phyloP scores from a whole-genome alignment of 1,140 invertebrate species.

The Drepana arcuata region DNA sequence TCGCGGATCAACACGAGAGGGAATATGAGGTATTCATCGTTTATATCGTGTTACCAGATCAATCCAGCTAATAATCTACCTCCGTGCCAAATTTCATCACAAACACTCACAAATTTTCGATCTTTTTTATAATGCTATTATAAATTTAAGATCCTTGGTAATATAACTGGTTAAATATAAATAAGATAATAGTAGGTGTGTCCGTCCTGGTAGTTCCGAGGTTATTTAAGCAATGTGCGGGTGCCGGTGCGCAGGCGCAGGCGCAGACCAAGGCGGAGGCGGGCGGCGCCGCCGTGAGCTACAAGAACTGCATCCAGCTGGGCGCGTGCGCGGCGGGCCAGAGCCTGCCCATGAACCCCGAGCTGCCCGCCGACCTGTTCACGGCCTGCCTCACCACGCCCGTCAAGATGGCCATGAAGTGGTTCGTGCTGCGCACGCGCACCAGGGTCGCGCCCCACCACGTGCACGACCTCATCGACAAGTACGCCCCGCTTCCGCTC shows the following conservation, averaged over 20 bases:
- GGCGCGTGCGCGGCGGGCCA: slow-evolving; percentile 94
- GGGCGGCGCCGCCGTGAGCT: slow-evolving; percentile 68
- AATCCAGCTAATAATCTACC: no score
- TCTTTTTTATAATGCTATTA: no score
- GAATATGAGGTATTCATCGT: slow-evolving; percentile 88
- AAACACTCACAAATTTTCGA: no score
- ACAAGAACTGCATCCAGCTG: slow-evolving; percentile 95
- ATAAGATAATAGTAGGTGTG: no score
- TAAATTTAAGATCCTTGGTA: no score
- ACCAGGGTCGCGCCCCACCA: slow-evolving; percentile 86
- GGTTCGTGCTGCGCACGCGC: slow-evolving; percentile 92
- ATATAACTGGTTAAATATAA: no score
- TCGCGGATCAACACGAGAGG: slow-evolving; percentile 91
- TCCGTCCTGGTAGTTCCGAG: no score
- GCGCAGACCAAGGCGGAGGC: slow-evolving; percentile 10
- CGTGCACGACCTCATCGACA: slow-evolving; percentile 89
- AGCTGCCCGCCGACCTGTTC: slow-evolving; percentile 98
- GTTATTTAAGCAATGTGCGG: slow-evolving; percentile 1
- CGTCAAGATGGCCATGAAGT: slow-evolving; percentile 95
- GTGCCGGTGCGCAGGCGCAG: slow-evolving; percentile 16
- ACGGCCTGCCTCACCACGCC: slow-evolving; percentile 98
- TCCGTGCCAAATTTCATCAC: no score
- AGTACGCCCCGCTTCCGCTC: slow-evolving; percentile 70
- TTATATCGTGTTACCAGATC: no score
- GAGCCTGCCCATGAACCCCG: slow-evolving; percentile 96